Percentiles rank a stretch among this genome's conserved stretches.
These are phyloP conservation scores for Pyralis farinalis DNA, from an alignment of 2,888 invertebrate species.

Conservation along the genomic window DNA sequence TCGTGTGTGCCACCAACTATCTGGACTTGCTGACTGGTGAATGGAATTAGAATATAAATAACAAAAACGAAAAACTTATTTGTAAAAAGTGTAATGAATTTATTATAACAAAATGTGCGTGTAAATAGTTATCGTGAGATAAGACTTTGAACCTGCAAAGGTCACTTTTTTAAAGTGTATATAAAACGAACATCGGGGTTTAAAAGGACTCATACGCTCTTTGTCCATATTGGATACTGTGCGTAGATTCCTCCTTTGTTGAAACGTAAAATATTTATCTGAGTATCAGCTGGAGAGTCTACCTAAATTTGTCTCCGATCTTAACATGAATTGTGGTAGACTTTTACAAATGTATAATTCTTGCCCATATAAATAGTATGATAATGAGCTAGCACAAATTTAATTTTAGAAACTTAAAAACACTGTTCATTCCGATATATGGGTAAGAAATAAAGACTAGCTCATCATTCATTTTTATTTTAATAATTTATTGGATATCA, in stretches of 20 bases:
- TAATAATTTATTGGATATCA: constrained; percentile 25
- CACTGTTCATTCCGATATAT: constrained; percentile 36
- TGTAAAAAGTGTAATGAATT: constrained; percentile 81
- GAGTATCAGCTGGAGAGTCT: constrained; percentile 67
- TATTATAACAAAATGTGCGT: constrained; percentile 78
- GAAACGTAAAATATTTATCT: constrained; percentile 79
- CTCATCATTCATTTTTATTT: constrained; percentile 44
- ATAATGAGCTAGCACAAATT: constrained; percentile 68
- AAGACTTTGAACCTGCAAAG: constrained; percentile 70
- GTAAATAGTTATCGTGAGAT: constrained; percentile 79
- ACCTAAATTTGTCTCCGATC: constrained; percentile 74
- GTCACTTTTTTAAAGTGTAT: constrained; percentile 77
- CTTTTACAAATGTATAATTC: constrained; percentile 48
- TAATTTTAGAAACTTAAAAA: constrained; percentile 38
- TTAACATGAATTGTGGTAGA: constrained; percentile 77
- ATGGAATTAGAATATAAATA: constrained; percentile 58
- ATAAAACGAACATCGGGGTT: constrained; percentile 72
- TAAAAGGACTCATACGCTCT: constrained; percentile 57
- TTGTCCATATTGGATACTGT: constrained; percentile 78
- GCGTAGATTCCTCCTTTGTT: constrained; percentile 72
- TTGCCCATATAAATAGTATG: constrained; percentile 43
- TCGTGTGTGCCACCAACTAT: constrained; percentile 27
- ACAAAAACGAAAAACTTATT: constrained; percentile 75
- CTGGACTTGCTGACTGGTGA: constrained; percentile 68
- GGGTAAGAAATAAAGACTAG: constrained; percentile 67